Conservation (phyloP, 2,113 vertebrate genomes). For the Morone chrysops region DNA sequence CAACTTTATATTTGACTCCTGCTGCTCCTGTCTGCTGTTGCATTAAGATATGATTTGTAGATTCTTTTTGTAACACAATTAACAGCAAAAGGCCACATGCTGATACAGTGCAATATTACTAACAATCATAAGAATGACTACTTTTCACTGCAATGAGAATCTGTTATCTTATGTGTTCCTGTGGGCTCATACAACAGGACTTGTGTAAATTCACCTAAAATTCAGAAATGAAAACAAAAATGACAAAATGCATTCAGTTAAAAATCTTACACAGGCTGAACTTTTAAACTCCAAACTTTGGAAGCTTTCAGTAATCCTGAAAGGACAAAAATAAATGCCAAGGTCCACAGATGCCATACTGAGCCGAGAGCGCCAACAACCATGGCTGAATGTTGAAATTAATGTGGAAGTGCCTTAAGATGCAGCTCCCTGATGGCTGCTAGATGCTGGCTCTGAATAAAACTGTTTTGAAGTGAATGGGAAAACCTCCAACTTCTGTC, state of each 20-base stretch:
- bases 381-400: slow-evolving; percentile 52
- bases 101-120: neutral
- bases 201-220: neutral
- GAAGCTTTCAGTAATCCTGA: slow-evolving; percentile 11
- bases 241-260: neutral
- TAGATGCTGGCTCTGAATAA: slow-evolving; percentile 58
- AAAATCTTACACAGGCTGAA: neutral
- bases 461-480: slow-evolving; percentile 60
- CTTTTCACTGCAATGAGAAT: neutral
- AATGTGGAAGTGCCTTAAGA: slow-evolving; percentile 60
- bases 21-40: slow-evolving; percentile 18
- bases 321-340: slow-evolving; percentile 49
- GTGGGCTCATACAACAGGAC: neutral
- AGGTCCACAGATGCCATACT: slow-evolving; percentile 51
- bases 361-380: slow-evolving; percentile 45
- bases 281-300: slow-evolving; percentile 26
- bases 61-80: slow-evolving; percentile 8
- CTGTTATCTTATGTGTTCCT: neutral
- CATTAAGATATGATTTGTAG: slow-evolving; percentile 3
- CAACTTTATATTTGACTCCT: slow-evolving; percentile 34
- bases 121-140: neutral
- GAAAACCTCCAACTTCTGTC: slow-evolving; percentile 56
- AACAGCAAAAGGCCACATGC: neutral
- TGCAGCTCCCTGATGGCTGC: slow-evolving; percentile 57
- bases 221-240: neutral